Percentiles rank a stretch among this genome's conserved stretches.
phyloP scores from a whole-genome alignment of 2,888 invertebrate species.

The Trachelus tabidus region DNA sequence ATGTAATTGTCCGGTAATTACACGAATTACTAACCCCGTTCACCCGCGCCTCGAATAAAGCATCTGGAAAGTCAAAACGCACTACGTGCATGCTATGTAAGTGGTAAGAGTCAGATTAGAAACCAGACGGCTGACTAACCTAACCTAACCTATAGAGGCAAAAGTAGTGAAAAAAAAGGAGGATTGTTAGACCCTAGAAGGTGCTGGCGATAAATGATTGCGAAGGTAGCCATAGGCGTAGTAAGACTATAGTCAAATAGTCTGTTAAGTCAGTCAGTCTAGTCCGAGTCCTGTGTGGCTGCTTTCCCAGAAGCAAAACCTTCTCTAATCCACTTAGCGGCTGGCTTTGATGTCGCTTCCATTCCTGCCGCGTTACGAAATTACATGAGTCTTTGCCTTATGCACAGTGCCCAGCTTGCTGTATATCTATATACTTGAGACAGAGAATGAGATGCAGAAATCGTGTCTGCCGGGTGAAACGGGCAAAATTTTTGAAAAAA shows the following conservation, averaged over 20 bases:
- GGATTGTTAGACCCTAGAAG: background rate
- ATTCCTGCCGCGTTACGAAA: constrained; percentile 31
- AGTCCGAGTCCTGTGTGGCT: background rate
- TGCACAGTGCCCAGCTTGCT: background rate
- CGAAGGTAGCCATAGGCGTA: background rate
- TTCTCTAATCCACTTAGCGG: constrained; percentile 42
- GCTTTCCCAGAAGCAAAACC: constrained; percentile 3
- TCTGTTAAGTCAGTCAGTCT: background rate
- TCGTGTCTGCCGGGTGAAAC: background rate
- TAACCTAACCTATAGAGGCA: background rate
- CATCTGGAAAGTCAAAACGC: background rate
- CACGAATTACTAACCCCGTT: constrained; percentile 48
- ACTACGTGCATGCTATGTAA: background rate
- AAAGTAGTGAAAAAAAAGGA: background rate
- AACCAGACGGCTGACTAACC: background rate
- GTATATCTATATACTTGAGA: background rate
- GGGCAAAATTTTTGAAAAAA: background rate
- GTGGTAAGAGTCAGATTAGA: background rate
- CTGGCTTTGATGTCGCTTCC: constrained; percentile 25
- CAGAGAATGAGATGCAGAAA: background rate
- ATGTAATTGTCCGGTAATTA: constrained; percentile 64
- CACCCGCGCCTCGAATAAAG: background rate
- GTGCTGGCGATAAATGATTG: background rate
- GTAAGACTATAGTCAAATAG: background rate
- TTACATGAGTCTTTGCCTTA: constrained; percentile 33